phyloP scores from a whole-genome alignment of 2,113 vertebrate genomes.

The Gambusia holbrooki region DNA sequence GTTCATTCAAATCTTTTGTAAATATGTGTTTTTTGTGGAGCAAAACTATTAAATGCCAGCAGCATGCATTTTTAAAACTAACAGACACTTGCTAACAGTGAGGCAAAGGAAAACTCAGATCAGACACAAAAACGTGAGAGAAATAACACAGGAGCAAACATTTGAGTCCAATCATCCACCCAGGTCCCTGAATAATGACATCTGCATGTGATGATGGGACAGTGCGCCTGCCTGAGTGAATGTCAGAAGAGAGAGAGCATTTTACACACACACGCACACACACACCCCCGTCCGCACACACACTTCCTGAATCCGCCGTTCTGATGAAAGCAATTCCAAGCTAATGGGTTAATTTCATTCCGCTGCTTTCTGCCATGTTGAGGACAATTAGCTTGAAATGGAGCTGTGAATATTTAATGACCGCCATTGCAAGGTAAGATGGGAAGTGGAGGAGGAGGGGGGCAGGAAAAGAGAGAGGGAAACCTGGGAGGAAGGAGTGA shows the following conservation, averaged over 20 bases:
- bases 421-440: constrained; percentile 59
- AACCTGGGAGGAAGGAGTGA: constrained; percentile 2
- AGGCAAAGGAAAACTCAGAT: background rate
- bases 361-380: constrained; percentile 76
- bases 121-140: background rate
- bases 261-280: constrained; percentile 29
- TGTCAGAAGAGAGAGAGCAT: constrained; percentile 11
- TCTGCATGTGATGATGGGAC: constrained; percentile 1
- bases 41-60: background rate
- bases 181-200: constrained; percentile 2
- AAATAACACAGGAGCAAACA: background rate
- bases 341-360: constrained; percentile 84
- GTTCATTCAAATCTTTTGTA: too few species aligned
- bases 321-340: constrained; percentile 60
- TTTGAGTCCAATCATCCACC: background rate
- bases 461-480: constrained; percentile 15
- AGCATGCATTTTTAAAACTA: background rate
- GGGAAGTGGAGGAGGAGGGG: constrained; percentile 24
- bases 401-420: constrained; percentile 84
- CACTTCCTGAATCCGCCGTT: constrained; percentile 45
- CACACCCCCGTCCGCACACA: constrained; percentile 34
- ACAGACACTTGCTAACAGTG: background rate
- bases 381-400: constrained; percentile 82
- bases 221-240: constrained; percentile 3
- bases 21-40: background rate